Conservation (phyloP, 2,113 vertebrate species). For the Craseonycteris thonglongyai region DNA sequence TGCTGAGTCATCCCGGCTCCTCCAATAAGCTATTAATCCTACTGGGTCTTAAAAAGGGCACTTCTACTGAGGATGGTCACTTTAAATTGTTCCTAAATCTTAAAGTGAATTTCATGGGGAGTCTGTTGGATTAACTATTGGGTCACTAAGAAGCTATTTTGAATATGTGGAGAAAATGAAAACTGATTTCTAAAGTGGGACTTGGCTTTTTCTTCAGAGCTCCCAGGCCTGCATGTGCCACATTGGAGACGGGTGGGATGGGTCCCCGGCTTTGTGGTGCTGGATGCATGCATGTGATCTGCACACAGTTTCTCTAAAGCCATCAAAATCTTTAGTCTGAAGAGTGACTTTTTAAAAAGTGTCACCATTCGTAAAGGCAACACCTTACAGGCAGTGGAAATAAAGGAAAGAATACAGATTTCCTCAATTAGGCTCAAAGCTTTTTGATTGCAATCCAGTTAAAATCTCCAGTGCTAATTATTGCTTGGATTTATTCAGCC, state of each 20-base stretch:
- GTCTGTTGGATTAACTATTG: too few species aligned
- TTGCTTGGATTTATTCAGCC: not conserved
- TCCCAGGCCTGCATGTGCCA: not conserved
- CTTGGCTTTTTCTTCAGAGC: not conserved
- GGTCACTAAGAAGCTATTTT: not conserved
- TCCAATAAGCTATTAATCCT: too few species aligned
- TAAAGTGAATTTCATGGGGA: not conserved
- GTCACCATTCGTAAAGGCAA: not conserved
- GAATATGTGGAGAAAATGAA: not conserved
- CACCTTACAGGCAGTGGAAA: not conserved
- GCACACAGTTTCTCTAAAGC: not conserved
- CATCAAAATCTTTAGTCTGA: not conserved
- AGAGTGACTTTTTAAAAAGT: not conserved
- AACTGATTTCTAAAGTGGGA: not conserved
- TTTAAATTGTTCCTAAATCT: not conserved
- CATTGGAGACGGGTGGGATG: not conserved
- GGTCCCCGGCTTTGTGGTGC: not conserved
- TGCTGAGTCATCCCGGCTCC: too few species aligned
- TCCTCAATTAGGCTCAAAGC: not conserved
- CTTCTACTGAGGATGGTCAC: not conserved
- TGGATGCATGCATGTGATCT: not conserved
- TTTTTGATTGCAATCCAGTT: not conserved
- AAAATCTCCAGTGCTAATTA: constrained; percentile 44
- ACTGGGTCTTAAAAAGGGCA: not conserved
- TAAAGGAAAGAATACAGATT: not conserved